A percentile compares a stretch with the other conserved stretches of the same genome.
These are phyloP conservation scores for Leptothorax acervorum DNA, from an alignment of 2,888 invertebrate species.

Conservation along the genomic window DNA sequence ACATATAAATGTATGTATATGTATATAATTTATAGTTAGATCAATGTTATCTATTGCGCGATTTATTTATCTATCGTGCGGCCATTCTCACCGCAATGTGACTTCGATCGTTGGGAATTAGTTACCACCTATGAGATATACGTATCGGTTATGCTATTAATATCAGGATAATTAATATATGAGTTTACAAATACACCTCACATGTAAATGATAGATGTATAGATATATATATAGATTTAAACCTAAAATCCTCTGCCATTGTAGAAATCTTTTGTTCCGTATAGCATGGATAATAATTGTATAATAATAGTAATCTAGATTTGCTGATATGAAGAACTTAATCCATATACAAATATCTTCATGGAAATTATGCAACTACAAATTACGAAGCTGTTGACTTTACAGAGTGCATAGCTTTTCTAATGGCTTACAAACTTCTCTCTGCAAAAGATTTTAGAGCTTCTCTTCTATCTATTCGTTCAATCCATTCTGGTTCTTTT, in stretches of 20 bases:
- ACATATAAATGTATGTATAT: background rate
- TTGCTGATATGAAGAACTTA: constrained; percentile 9
- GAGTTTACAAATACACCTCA: constrained; percentile 31
- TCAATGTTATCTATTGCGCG: constrained; percentile 43
- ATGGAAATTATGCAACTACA: constrained; percentile 2
- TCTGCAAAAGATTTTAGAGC: constrained; percentile 24
- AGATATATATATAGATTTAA: background rate
- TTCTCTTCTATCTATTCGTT: background rate
- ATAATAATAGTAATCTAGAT: constrained; percentile 17
- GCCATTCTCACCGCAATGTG: constrained; percentile 36
- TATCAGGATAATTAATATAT: constrained; percentile 51
- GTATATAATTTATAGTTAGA: constrained; percentile 48
- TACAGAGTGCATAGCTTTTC: background rate
- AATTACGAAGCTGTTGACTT: background rate
- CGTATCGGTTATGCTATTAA: constrained; percentile 43
- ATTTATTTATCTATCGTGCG: constrained; percentile 40
- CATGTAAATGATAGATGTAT: background rate
- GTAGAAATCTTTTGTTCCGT: constrained; percentile 3
- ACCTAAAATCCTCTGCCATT: background rate
- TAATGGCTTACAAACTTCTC: constrained; percentile 34
- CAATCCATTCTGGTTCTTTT: constrained; percentile 19
- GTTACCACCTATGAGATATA: constrained; percentile 33
- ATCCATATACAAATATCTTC: constrained; percentile 6
- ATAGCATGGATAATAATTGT: background rate
- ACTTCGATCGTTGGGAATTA: constrained; percentile 50